Evolutionary conservation across 2,888 invertebrate species (phyloP).

Genomic region (Clistopyga incitator): DNA sequence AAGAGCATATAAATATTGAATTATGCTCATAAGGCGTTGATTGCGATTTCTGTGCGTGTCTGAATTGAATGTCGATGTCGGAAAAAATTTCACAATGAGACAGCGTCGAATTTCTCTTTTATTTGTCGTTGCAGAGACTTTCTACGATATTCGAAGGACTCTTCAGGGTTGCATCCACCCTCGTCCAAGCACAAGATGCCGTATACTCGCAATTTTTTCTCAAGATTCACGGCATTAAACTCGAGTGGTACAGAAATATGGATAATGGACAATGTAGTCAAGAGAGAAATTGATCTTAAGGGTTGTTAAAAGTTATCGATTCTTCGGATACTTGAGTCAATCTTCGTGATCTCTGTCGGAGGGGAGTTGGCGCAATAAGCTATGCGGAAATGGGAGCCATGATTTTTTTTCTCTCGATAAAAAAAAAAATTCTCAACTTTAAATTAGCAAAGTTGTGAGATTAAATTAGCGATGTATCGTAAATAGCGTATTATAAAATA

Average conservation of each 20-base stretch:
- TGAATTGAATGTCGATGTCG: neutral
- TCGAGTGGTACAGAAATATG: neutral
- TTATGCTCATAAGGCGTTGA: neutral
- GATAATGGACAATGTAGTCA: neutral
- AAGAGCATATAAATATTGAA: neutral
- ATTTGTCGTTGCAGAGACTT: neutral
- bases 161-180: neutral
- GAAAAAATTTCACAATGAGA: neutral
- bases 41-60: neutral
- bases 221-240: neutral
- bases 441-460: too few relatives aligned
- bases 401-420: slow-evolving; percentile 12
- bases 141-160: neutral
- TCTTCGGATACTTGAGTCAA: slow-evolving; percentile 29
- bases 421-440: neutral
- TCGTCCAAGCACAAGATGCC: neutral
- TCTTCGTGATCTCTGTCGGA: neutral
- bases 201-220: slow-evolving; percentile 3
- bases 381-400: too few relatives aligned
- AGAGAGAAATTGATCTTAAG: slow-evolving; percentile 25
- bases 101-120: slow-evolving; percentile 5
- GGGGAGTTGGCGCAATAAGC: neutral
- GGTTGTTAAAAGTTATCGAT: slow-evolving; percentile 58
- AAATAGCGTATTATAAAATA: too few relatives aligned
- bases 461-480: too few relatives aligned